A percentile compares a stretch with the other conserved stretches of the same genome.
Conservation (phyloP, 2,797 vertebrate genomes). For the Garrulus glandarius region DNA sequence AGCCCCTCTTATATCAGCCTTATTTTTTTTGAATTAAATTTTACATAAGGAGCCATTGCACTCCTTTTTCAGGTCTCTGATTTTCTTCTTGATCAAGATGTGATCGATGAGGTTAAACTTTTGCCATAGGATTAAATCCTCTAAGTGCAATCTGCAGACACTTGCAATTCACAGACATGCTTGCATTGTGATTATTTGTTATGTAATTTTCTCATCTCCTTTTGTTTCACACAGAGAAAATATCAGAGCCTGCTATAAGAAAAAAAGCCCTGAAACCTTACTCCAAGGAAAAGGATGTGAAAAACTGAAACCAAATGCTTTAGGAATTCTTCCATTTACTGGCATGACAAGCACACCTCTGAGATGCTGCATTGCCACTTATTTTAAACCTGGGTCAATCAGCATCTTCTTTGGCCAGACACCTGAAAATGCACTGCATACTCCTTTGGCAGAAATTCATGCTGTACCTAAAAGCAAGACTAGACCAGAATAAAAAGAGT, state of each 20-base stretch:
- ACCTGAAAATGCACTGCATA: neutral
- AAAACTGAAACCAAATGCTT: neutral
- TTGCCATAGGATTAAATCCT: neutral
- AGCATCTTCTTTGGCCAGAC: neutral
- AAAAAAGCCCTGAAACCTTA: neutral
- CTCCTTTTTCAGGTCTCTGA: neutral
- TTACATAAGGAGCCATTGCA: neutral
- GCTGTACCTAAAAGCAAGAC: neutral
- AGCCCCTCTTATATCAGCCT: neutral
- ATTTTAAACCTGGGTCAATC: neutral
- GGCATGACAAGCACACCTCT: neutral
- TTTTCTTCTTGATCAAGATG: neutral
- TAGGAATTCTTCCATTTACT: neutral
- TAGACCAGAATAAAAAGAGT: neutral
- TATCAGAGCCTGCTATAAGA: neutral
- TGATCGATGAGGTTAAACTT: neutral
- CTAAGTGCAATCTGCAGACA: neutral
- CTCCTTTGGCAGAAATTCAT: neutral
- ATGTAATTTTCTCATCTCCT: neutral
- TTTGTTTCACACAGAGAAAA: neutral
- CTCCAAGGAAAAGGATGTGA: neutral
- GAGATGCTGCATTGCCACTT: neutral
- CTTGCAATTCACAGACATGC: neutral
- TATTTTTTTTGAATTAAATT: neutral
- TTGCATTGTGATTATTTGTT: neutral